Percentiles rank a stretch among this genome's conserved stretches.
These are phyloP conservation scores for Criorhina ranunculi DNA, from an alignment of 2,888 invertebrate species.

Conservation along the genomic window DNA sequence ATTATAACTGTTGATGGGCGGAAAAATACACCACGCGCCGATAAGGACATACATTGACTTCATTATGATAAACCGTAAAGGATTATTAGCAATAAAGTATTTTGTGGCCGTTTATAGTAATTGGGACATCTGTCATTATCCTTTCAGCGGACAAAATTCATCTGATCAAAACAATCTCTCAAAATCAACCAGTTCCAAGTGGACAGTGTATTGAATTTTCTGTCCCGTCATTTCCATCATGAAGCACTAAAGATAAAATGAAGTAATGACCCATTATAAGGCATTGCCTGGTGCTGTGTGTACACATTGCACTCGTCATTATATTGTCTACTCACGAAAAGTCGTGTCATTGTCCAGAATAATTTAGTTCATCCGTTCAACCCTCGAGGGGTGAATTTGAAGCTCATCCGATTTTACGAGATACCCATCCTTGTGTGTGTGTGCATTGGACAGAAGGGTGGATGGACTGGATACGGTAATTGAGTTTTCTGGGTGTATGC, in stretches of 20 bases:
- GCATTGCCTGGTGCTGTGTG: slow-evolving; percentile 4
- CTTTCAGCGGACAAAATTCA: slow-evolving; percentile 3
- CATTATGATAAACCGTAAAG: neutral
- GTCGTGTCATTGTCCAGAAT: slow-evolving; percentile 51
- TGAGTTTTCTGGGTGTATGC: slow-evolving; percentile 72
- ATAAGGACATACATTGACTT: slow-evolving; percentile 34
- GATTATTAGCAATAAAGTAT: slow-evolving; percentile 14
- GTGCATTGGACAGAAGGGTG: slow-evolving; percentile 45
- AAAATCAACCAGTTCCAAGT: neutral
- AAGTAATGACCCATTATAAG: slow-evolving; percentile 58
- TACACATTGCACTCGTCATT: slow-evolving; percentile 34
- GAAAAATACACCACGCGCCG: slow-evolving; percentile 30
- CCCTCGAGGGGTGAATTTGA: slow-evolving; percentile 18
- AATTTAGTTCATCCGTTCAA: slow-evolving; percentile 30
- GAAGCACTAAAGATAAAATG: slow-evolving; percentile 29
- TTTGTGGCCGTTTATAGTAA: slow-evolving; percentile 4
- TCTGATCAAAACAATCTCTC: slow-evolving; percentile 4
- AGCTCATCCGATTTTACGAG: slow-evolving; percentile 61
- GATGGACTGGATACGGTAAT: slow-evolving; percentile 57
- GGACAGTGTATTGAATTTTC: slow-evolving; percentile 50
- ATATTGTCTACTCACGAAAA: slow-evolving; percentile 58
- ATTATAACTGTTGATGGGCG: slow-evolving; percentile 41
- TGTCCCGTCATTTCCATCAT: slow-evolving; percentile 56
- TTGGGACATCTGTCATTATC: slow-evolving; percentile 44
- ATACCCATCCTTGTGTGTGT: slow-evolving; percentile 53